Conservation (phyloP, 2,888 invertebrate species). For the Drosophila setosimentum region DNA sequence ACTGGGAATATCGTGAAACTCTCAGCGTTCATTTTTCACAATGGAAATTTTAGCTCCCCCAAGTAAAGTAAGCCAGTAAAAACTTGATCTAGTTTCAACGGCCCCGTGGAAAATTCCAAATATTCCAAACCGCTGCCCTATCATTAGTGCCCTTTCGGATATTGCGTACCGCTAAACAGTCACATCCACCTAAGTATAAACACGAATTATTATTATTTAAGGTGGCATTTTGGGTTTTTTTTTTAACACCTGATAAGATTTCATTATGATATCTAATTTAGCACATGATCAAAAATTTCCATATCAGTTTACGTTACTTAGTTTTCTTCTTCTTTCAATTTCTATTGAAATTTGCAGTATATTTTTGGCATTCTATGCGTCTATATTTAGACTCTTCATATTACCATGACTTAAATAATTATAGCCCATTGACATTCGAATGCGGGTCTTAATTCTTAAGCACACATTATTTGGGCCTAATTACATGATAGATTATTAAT, state of each 20-base stretch:
- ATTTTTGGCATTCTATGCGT: slow-evolving; percentile 35
- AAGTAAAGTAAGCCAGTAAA: slow-evolving; percentile 21
- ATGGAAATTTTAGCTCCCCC: slow-evolving; percentile 50
- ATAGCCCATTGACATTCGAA: slow-evolving; percentile 19
- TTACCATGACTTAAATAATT: slow-evolving; percentile 7
- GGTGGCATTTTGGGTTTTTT: slow-evolving; percentile 48
- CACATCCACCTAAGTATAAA: slow-evolving; percentile 30
- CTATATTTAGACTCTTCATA: slow-evolving; percentile 26
- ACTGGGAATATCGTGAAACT: slow-evolving; percentile 24
- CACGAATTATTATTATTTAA: slow-evolving; percentile 44
- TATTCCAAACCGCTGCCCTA: slow-evolving; percentile 20
- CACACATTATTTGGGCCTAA: slow-evolving; percentile 23
- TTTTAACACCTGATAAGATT: slow-evolving; percentile 78
- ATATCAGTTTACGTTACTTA: slow-evolving; percentile 47
- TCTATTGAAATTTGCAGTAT: slow-evolving; percentile 27
- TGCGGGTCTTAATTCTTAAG: slow-evolving; percentile 7
- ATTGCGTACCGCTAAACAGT: slow-evolving; percentile 38
- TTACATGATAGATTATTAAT: slow-evolving; percentile 30
- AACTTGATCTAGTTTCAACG: slow-evolving; percentile 48
- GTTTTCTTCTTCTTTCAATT: slow-evolving; percentile 18
- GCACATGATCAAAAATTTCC: slow-evolving; percentile 52
- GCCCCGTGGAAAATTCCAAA: slow-evolving; percentile 63
- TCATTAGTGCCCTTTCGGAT: slow-evolving; percentile 27
- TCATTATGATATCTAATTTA: slow-evolving; percentile 70
- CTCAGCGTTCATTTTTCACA: slow-evolving; percentile 7